A percentile compares a stretch with the other conserved stretches of the same genome.
phyloP scores from a whole-genome alignment of 2,113 vertebrate species.

The Turdus rufiventris region DNA sequence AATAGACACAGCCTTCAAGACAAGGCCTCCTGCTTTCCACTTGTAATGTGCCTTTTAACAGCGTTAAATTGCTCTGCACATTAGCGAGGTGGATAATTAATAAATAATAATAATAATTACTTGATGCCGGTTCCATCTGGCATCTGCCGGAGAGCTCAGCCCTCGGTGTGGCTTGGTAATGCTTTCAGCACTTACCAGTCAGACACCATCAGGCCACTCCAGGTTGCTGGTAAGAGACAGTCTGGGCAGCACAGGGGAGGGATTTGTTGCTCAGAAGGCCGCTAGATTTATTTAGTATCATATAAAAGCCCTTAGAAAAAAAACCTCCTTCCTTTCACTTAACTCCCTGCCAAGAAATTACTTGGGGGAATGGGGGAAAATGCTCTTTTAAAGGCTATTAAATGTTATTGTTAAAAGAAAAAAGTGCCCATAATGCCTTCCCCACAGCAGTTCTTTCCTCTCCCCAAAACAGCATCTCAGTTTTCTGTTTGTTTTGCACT shows the following conservation, averaged over 20 bases:
- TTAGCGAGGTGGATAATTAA: conserved; percentile 62
- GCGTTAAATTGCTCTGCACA: conserved; percentile 34
- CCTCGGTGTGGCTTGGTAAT: conserved; percentile 24
- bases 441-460: conserved; percentile 43
- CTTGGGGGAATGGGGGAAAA: conserved; percentile 56
- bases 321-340: conserved; percentile 34
- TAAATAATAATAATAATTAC: conserved; percentile 62
- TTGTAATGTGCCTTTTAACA: conserved; percentile 18
- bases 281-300: conserved; percentile 49
- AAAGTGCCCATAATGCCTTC: conserved; percentile 47
- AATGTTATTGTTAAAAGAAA: conserved; percentile 60
- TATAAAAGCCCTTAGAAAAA: conserved; percentile 50
- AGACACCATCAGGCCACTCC: conserved; percentile 41
- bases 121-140: conserved; percentile 31
- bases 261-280: neutral
- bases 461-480: neutral
- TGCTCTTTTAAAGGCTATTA: conserved; percentile 63
- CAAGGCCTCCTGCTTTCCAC: neutral
- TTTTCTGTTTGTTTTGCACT: conserved; percentile 50
- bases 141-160: neutral
- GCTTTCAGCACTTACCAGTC: conserved; percentile 42
- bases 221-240: conserved; percentile 16
- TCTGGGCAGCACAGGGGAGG: conserved; percentile 11
- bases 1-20: neutral
- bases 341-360: conserved; percentile 58